phyloP scores from a whole-genome alignment of 1,140 invertebrate species.

The Eufriesea mexicana region DNA sequence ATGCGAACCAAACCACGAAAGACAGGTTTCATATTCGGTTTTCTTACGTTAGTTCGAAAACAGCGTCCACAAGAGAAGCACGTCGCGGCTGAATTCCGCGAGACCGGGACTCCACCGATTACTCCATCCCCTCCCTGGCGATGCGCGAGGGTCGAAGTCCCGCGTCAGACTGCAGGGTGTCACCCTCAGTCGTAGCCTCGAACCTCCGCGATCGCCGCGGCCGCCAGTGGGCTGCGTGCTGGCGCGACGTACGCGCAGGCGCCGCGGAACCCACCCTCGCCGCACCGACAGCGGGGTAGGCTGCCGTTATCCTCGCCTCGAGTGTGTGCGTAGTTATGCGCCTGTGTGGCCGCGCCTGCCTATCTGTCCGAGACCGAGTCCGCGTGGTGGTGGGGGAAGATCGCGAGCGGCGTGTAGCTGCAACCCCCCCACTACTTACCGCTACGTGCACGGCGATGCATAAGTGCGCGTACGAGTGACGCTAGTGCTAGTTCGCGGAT shows the following conservation, averaged over 20 bases:
- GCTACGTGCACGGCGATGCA: not conserved
- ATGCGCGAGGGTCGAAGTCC: slow-evolving; percentile 73
- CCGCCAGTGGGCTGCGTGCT: slow-evolving; percentile 41
- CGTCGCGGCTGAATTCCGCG: slow-evolving; percentile 6
- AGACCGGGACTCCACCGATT: not conserved
- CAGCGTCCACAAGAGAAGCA: not conserved
- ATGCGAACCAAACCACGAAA: too few species aligned
- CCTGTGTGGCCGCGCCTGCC: slow-evolving; percentile 36
- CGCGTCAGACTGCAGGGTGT: slow-evolving; percentile 82
- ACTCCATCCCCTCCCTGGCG: slow-evolving; percentile 24
- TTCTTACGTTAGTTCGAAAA: too few species aligned
- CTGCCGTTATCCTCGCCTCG: not conserved
- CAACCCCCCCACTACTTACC: slow-evolving; percentile 5
- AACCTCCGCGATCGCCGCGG: slow-evolving; percentile 69
- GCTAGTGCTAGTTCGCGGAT: not conserved
- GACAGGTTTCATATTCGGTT: too few species aligned
- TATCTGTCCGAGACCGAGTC: not conserved
- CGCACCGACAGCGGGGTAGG: slow-evolving; percentile 29
- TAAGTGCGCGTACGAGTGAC: too few species aligned
- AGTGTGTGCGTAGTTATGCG: slow-evolving; percentile 14
- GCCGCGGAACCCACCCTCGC: slow-evolving; percentile 59
- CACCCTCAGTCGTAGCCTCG: slow-evolving; percentile 76
- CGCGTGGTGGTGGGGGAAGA: not conserved
- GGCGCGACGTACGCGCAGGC: slow-evolving; percentile 40
- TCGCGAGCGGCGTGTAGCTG: slow-evolving; percentile 12